Percentiles rank a stretch among this genome's conserved stretches.
phyloP scores from a whole-genome alignment of 2,797 vertebrate genomes.

The Morelia viridis region DNA sequence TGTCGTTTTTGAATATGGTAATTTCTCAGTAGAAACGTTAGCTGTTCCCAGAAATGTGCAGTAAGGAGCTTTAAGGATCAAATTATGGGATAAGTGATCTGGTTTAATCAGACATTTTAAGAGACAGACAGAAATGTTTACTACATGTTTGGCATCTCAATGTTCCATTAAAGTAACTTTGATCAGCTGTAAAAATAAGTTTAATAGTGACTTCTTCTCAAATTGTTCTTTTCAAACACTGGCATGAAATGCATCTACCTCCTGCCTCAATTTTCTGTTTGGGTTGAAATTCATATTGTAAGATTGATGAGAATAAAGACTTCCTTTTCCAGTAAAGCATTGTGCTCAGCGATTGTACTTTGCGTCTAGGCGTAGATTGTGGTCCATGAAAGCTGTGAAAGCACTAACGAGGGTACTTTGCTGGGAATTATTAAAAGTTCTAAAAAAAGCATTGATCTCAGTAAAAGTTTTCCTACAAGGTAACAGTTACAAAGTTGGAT shows the following conservation, averaged over 20 bases:
- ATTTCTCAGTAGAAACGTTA: slow-evolving; percentile 15
- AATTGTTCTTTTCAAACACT: not conserved
- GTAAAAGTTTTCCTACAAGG: too few species aligned
- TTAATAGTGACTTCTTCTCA: not conserved
- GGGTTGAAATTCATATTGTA: not conserved
- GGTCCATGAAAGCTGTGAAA: too few species aligned
- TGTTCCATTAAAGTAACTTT: not conserved
- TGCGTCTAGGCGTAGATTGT: not conserved
- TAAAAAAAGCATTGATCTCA: too few species aligned
- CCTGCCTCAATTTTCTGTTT: not conserved
- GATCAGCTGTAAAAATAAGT: not conserved
- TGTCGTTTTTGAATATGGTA: slow-evolving; percentile 8
- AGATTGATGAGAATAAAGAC: too few species aligned
- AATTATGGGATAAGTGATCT: slow-evolving; percentile 22
- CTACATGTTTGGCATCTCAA: not conserved
- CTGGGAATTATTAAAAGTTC: too few species aligned
- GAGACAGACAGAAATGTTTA: not conserved
- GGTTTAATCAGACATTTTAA: slow-evolving; percentile 8
- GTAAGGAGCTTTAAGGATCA: slow-evolving; percentile 28
- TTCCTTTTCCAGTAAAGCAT: too few species aligned
- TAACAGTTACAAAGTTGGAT: too few species aligned
- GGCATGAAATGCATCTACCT: not conserved
- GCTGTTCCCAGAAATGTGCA: not conserved
- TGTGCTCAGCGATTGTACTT: too few species aligned
- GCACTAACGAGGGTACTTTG: too few species aligned